Percentiles rank a stretch among this genome's conserved stretches.
phyloP scores from a whole-genome alignment of 2,888 invertebrate genomes.

The Ophraella communa region DNA sequence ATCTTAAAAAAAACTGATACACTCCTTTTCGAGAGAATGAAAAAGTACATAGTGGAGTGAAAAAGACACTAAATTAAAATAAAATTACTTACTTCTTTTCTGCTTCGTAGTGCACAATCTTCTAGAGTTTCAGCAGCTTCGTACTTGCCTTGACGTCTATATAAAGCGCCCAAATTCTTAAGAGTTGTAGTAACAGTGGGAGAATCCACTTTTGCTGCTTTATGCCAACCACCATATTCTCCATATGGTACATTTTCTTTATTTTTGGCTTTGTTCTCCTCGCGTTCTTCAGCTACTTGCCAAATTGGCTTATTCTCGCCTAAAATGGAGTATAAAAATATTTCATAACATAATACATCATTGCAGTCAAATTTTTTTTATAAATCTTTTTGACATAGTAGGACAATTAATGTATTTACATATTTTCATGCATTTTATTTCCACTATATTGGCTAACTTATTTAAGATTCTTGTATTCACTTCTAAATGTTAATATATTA shows the following conservation, averaged over 20 bases:
- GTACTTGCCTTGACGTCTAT: constrained; percentile 98
- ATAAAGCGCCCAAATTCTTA: constrained; percentile 97
- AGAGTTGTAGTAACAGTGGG: constrained; percentile 97
- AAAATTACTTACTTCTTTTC: constrained; percentile 84
- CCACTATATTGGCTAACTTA: no score
- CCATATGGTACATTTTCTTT: constrained; percentile 90
- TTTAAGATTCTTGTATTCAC: not conserved
- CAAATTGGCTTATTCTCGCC: constrained; percentile 95
- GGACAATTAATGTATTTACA: no score
- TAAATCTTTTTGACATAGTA: no score
- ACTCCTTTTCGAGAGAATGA: no score
- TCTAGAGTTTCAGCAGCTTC: constrained; percentile 99
- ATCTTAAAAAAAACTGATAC: no score
- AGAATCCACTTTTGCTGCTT: constrained; percentile 97
- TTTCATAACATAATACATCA: not conserved
- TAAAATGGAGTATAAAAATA: constrained; percentile 46
- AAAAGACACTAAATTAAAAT: no score
- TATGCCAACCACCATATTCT: constrained; percentile 96
- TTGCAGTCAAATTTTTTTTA: no score
- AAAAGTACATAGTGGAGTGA: no score
- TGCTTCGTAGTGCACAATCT: constrained; percentile 95
- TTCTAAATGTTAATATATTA: not conserved
- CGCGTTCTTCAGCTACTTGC: constrained; percentile 98
- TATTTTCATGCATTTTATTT: no score
- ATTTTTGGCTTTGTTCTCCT: constrained; percentile 90